Conservation (phyloP, 2,888 invertebrate species). For the Pterobdella sp. region DNA sequence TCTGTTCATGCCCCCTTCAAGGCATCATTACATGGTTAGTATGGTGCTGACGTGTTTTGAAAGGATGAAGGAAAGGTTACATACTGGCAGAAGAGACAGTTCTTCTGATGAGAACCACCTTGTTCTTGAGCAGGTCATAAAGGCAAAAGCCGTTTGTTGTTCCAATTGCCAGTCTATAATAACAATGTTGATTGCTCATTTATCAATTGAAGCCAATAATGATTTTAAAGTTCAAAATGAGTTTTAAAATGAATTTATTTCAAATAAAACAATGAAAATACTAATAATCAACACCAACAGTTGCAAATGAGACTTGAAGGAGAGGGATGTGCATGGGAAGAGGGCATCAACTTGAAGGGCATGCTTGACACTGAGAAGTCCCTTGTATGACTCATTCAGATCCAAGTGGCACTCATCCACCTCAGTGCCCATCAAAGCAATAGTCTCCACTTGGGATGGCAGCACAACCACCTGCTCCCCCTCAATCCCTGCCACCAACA, state of each 20-base stretch:
- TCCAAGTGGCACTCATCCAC: slow-evolving; percentile 50
- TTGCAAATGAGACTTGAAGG: slow-evolving; percentile 83
- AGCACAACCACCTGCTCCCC: slow-evolving; percentile 45
- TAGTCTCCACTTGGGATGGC: slow-evolving; percentile 56
- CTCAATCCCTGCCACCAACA: slow-evolving; percentile 59
- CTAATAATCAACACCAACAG: slow-evolving; percentile 54
- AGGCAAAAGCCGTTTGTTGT: slow-evolving; percentile 22
- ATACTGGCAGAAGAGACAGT: slow-evolving; percentile 11
- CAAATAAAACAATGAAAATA: too few species aligned
- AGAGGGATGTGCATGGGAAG: slow-evolving; percentile 81
- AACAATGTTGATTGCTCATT: too few species aligned
- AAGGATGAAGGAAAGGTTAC: background rate
- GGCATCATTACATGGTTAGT: background rate
- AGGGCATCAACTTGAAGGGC: slow-evolving; percentile 84
- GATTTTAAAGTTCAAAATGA: too few species aligned
- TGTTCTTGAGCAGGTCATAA: slow-evolving; percentile 18
- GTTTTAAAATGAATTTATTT: too few species aligned
- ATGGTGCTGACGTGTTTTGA: background rate
- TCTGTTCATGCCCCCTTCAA: slow-evolving; percentile 18
- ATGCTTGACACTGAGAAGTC: slow-evolving; percentile 67
- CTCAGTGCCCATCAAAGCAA: slow-evolving; percentile 83
- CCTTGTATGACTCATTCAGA: slow-evolving; percentile 59
- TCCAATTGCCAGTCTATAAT: slow-evolving; percentile 17
- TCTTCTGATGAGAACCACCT: slow-evolving; percentile 17
- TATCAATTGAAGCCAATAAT: too few species aligned